Evolutionary conservation across 2,113 vertebrate genomes (phyloP).

Genomic region (Calidris pygmaea): DNA sequence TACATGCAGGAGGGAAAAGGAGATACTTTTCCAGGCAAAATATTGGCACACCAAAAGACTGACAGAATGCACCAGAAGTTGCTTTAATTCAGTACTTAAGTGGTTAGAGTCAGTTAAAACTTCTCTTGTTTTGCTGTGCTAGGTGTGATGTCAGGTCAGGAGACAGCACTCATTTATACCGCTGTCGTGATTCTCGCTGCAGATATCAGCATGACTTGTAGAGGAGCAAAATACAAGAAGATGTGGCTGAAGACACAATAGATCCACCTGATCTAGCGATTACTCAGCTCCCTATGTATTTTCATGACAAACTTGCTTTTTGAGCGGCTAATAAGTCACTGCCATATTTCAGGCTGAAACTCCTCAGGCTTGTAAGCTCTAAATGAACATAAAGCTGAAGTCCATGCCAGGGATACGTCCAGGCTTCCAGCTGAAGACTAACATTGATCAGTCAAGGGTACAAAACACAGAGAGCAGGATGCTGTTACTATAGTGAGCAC

Average conservation of each 20-base stretch:
- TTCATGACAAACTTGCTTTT: background rate
- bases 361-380: background rate
- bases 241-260: background rate
- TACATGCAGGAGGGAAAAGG: background rate
- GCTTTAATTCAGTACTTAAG: background rate
- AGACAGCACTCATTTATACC: background rate
- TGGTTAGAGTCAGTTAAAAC: background rate
- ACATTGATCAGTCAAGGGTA: background rate
- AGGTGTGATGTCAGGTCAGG: background rate
- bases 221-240: background rate
- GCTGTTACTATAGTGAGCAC: background rate
- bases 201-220: background rate
- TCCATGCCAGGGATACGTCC: background rate
- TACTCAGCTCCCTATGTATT: background rate
- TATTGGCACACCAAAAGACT: background rate
- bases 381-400: conserved; percentile 8
- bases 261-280: background rate
- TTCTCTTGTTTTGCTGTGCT: background rate
- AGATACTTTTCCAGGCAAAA: background rate
- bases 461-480: background rate
- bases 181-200: background rate
- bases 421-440: background rate
- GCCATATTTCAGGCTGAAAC: background rate
- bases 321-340: background rate
- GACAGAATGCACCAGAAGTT: background rate